Evolutionary conservation across 2,888 invertebrate species (phyloP), one percentile per base, ranked within the genome.

Genomic region (Drosophila parthenogenetica): DNA sequence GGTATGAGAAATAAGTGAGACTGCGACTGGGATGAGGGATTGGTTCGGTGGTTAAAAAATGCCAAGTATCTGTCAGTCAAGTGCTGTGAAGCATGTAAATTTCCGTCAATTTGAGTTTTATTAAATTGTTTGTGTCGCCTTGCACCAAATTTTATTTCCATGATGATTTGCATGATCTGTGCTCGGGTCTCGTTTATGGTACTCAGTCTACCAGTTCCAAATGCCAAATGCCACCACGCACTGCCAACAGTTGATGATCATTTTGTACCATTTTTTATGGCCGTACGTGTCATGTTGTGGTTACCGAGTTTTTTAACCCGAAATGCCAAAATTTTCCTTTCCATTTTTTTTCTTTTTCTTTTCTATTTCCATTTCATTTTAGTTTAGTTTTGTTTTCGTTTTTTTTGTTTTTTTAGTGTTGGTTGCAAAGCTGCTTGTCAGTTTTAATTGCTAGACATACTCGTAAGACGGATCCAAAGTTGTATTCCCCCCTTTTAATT

Each of bases 81-180:
- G 66, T 62, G 80, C 71, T 61, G 68, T 60, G 68, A 57, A 71
- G 85, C 87, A 89, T 85, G 84, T 86, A 86, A 79, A 85, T 88
- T 89, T 88, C 54, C 66, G 54, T 77, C 71, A 80, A 85, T 73
- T 80, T 70, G 70, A 74, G 84, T 89, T 86, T 88, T 88, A 89
- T 85, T 89, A 89, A 88, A 89, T 89, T 85, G 87, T 88, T 89
- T 86, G 79, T 73, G 77, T 85, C 86, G 73, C 68, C 59, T 69
- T 45, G 68, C 69, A 73, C 64, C 71, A 73, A 72, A 79, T 88
- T 86, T 77, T 82, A 88, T 88, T 79, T 88, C 68, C 83, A 74
- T 73, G 83, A 84, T 73, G 88, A 83, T 83, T 86, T 88, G 77
- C 87, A 86, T 82, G 77, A 75, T 83, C 80, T 68, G 53, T 58